Conservation (phyloP, 1,140 invertebrate species). For the Heliconius eleuchia region DNA sequence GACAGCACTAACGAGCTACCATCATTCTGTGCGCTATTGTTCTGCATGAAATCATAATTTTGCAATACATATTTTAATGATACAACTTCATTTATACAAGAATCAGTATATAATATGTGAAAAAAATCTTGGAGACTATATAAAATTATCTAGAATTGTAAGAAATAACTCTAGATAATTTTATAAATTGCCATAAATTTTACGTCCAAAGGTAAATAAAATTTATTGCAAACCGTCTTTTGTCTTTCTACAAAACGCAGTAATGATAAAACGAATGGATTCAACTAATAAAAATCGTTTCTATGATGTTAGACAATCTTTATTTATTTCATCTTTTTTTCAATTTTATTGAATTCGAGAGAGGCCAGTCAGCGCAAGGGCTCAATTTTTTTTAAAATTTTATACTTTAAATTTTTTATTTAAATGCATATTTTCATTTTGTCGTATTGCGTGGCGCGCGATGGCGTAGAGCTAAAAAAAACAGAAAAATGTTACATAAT, state of each 20-base stretch:
- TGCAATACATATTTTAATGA: constrained; percentile 25
- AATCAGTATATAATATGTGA: not conserved
- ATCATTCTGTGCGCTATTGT: constrained; percentile 35
- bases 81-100: constrained; percentile 23
- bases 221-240: not conserved
- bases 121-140: not conserved
- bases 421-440: too few species aligned
- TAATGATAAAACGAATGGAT: not conserved
- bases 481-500: too few species aligned
- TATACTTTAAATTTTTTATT: too few species aligned
- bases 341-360: not conserved
- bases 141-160: not conserved
- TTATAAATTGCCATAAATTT: not conserved
- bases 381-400: too few species aligned
- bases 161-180: not conserved
- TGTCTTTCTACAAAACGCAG: not conserved
- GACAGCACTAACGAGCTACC: constrained; percentile 33
- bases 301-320: not conserved
- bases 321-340: not conserved
- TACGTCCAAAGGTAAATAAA: not conserved
- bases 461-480: too few species aligned
- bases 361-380: not conserved
- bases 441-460: too few species aligned
- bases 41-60: constrained; percentile 41
- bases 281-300: too few species aligned